Conservation (phyloP, 23 tunicate genomes). For the Trididemnum clinides region DNA sequence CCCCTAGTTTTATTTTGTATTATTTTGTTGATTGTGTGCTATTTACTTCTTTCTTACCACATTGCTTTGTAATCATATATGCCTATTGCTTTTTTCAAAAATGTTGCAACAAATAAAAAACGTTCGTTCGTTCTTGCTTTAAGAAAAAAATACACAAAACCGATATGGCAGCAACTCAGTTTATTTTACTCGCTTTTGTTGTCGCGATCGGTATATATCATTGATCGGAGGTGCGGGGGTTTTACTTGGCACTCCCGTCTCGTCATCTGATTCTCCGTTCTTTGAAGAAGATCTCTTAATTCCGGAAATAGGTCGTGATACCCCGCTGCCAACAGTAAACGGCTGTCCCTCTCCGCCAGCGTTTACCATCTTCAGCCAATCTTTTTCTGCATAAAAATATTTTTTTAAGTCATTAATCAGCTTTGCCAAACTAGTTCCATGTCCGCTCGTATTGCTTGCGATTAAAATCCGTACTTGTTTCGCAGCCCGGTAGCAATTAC, state of each 20-base stretch:
- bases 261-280: conserved; percentile 78
- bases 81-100: no score
- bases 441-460: no score
- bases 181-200: conserved; percentile 85
- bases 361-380: conserved; percentile 80
- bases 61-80: no score
- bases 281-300: conserved; percentile 59
- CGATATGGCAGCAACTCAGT: background rate
- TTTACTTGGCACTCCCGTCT: conserved; percentile 16
- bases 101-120: background rate
- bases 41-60: no score
- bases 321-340: background rate
- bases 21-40: no score
- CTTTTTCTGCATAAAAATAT: conserved; percentile 74
- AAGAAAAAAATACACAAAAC: background rate
- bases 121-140: background rate
- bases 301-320: conserved; percentile 15
- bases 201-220: conserved; percentile 85
- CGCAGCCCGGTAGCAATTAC: no score
- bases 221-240: conserved; percentile 66
- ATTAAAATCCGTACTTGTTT: no score
- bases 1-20: no score
- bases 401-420: no score
- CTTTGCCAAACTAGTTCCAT: background rate
- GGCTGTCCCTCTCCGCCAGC: conserved; percentile 58